Evolutionary conservation across 2,797 vertebrate species (phyloP).

Genomic region (Schizothorax lantsangensis): DNA sequence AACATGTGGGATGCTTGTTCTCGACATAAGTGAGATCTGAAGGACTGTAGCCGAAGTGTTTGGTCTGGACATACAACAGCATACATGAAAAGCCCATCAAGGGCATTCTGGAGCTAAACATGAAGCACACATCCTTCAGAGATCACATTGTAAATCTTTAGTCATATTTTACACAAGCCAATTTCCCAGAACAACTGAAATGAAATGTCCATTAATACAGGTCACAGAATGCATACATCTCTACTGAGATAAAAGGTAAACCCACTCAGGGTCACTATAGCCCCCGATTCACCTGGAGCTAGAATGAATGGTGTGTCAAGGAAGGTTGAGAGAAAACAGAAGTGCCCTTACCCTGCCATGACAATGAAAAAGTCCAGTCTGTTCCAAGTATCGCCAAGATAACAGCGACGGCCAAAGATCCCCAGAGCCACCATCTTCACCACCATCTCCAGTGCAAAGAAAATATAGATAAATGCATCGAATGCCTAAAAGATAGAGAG

Average conservation of each 20-base stretch:
- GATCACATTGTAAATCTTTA: background rate
- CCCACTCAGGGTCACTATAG: slow-evolving; percentile 52
- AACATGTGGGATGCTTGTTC: background rate
- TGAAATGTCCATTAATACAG: slow-evolving; percentile 2
- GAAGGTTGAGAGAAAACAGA: background rate
- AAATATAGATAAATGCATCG: slow-evolving; percentile 98
- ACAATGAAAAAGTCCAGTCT: slow-evolving; percentile 98
- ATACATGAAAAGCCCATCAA: background rate
- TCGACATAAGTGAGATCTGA: background rate
- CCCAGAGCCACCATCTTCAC: slow-evolving; percentile 98
- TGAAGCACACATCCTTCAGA: background rate
- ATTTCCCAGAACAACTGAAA: slow-evolving; percentile 16
- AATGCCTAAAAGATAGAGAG: slow-evolving; percentile 82
- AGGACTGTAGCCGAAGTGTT: slow-evolving; percentile 11
- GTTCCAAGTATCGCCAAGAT: slow-evolving; percentile 98
- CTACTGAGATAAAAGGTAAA: background rate
- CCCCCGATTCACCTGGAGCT: background rate
- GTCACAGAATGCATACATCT: background rate
- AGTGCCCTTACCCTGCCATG: slow-evolving; percentile 89
- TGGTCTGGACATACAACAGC: background rate
- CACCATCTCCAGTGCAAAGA: slow-evolving; percentile 99
- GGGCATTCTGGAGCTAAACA: background rate
- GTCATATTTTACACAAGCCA: background rate
- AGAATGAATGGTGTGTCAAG: background rate
- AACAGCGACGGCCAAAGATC: slow-evolving; percentile 95